These are phyloP conservation scores for Drosophila greeni DNA, from an alignment of 2,888 invertebrate species.

Conservation along the genomic window DNA sequence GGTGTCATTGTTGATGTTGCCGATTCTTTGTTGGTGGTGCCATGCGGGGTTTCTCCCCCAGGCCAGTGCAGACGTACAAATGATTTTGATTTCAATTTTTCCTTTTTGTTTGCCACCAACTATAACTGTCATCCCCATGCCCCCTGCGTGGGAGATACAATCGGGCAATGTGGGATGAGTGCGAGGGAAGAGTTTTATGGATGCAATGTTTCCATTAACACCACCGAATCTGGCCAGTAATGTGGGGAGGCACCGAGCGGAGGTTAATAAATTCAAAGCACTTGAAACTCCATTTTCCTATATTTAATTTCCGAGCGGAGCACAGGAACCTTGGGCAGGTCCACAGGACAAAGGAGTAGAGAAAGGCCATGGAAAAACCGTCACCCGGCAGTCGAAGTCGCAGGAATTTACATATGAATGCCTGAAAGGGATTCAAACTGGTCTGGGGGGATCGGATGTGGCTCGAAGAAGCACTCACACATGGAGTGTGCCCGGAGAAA, in stretches of 20 bases:
- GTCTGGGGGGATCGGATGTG: constrained; percentile 49
- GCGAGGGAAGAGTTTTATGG: constrained; percentile 38
- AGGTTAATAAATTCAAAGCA: constrained; percentile 67
- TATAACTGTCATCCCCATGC: constrained; percentile 6
- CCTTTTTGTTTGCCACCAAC: constrained; percentile 24
- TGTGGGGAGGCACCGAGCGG: constrained; percentile 28
- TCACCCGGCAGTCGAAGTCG: constrained; percentile 30
- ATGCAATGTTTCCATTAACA: constrained; percentile 55
- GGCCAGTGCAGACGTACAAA: constrained; percentile 49
- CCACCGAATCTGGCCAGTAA: constrained; percentile 17
- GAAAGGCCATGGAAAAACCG: constrained; percentile 27
- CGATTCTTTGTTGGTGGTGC: constrained; percentile 40
- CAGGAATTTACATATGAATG: constrained; percentile 68
- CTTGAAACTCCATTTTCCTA: constrained; percentile 61
- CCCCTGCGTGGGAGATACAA: constrained; percentile 38
- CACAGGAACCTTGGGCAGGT: constrained; percentile 10
- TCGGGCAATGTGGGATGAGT: constrained; percentile 32
- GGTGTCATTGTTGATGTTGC: constrained; percentile 55
- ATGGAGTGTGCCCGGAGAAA: constrained; percentile 14
- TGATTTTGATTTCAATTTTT: constrained; percentile 48
- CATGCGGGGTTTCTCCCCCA: constrained; percentile 48
- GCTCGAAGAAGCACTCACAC: constrained; percentile 22
- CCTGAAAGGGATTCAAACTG: constrained; percentile 28
- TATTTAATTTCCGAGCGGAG: constrained; percentile 54
- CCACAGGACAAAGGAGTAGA: constrained; percentile 18